Evolutionary conservation across 1,140 invertebrate species (phyloP).

Genomic region (Coelopa frigida): DNA sequence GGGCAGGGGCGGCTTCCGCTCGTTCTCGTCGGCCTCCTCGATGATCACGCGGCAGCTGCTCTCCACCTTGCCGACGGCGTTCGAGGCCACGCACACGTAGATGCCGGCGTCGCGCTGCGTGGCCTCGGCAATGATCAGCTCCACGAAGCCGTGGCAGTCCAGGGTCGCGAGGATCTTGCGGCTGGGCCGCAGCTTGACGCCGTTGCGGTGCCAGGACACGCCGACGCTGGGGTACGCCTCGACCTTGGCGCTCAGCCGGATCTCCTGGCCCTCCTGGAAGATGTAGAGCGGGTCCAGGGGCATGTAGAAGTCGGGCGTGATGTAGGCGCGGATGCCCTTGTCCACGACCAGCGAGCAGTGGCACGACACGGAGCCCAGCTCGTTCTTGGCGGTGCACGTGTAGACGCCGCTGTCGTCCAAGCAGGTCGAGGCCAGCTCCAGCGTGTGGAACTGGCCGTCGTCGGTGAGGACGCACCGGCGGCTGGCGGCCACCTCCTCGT

Average conservation of each 20-base stretch:
- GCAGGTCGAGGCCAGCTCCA: constrained; percentile 72
- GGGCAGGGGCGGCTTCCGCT: constrained; percentile 21
- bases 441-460: constrained; percentile 61
- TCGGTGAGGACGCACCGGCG: constrained; percentile 38
- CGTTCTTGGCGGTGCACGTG: constrained; percentile 70
- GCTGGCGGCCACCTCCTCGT: constrained; percentile 49
- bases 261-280: constrained; percentile 53
- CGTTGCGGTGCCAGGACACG: constrained; percentile 67
- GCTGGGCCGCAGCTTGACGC: constrained; percentile 65
- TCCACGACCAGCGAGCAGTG: constrained; percentile 74
- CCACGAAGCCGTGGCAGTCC: constrained; percentile 69
- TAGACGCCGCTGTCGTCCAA: constrained; percentile 79
- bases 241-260: constrained; percentile 62
- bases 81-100: constrained; percentile 82
- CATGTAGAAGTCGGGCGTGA: constrained; percentile 67
- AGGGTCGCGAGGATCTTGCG: constrained; percentile 66
- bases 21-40: constrained; percentile 40
- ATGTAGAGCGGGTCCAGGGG: constrained; percentile 57
- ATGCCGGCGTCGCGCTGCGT: constrained; percentile 67
- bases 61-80: constrained; percentile 74
- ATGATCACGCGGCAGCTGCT: constrained; percentile 65
- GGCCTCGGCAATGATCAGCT: constrained; percentile 61
- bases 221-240: constrained; percentile 76
- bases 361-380: constrained; percentile 76
- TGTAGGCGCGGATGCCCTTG: constrained; percentile 72